phyloP scores from a whole-genome alignment of 2,797 vertebrate species.

The Perdix hodgsoniae region DNA sequence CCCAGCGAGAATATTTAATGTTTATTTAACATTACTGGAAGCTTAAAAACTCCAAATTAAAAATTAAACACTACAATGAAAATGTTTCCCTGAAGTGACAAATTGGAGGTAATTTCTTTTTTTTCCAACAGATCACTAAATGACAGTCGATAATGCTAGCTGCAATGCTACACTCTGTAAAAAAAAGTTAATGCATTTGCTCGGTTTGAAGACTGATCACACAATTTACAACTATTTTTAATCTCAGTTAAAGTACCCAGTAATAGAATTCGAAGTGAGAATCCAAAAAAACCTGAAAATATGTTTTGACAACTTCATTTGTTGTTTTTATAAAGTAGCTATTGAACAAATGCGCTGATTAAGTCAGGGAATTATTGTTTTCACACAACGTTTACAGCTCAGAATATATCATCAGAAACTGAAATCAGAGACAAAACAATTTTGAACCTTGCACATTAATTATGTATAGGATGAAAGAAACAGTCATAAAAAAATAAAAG shows the following conservation, averaged over 20 bases:
- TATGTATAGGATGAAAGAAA: slow-evolving; percentile 71
- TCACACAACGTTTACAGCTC: not conserved
- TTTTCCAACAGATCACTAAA: not conserved
- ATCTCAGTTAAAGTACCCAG: not conserved
- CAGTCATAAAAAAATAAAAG: slow-evolving; percentile 71
- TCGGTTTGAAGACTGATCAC: not conserved
- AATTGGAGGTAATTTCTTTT: not conserved
- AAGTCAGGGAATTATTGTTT: not conserved
- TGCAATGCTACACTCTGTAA: not conserved
- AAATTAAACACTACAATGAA: not conserved
- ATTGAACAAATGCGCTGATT: not conserved
- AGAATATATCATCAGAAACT: slow-evolving; percentile 18
- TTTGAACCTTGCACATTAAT: slow-evolving; percentile 67
- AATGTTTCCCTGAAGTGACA: not conserved
- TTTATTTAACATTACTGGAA: not conserved
- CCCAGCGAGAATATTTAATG: not conserved
- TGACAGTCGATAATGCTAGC: not conserved
- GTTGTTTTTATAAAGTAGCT: not conserved
- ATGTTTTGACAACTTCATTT: not conserved
- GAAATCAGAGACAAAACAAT: slow-evolving; percentile 42
- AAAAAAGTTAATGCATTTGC: not conserved
- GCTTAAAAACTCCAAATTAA: not conserved
- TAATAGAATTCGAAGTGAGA: not conserved
- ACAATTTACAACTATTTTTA: not conserved
- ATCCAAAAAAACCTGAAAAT: not conserved